A percentile compares a stretch with the other conserved stretches of the same genome.
These are phyloP conservation scores for Fistularia commersonii DNA, from an alignment of 2,797 vertebrate genomes.

Conservation along the genomic window DNA sequence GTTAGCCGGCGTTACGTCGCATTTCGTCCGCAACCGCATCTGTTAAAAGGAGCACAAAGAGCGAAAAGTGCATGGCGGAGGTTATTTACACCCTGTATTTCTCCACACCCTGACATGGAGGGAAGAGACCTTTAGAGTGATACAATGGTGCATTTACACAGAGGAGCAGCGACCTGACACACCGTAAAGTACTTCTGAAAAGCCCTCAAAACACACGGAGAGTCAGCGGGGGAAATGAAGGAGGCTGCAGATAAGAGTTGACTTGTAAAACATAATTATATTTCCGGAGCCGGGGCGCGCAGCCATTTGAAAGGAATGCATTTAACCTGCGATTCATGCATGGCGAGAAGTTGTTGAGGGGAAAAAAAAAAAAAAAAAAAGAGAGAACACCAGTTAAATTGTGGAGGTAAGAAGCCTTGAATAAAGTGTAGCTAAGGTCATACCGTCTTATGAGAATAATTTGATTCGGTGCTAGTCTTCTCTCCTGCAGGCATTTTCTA, in stretches of 20 bases:
- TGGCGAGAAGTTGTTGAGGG: slow-evolving; percentile 59
- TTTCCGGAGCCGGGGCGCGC: slow-evolving; percentile 61
- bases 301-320: slow-evolving; percentile 68
- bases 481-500: slow-evolving; percentile 52
- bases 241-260: slow-evolving; percentile 70
- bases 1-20: slow-evolving; percentile 38
- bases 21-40: slow-evolving; percentile 20
- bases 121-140: slow-evolving; percentile 60
- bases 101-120: slow-evolving; percentile 25
- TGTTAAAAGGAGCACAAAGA: slow-evolving; percentile 24
- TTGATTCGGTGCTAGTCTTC: slow-evolving; percentile 52
- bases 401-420: slow-evolving; percentile 68
- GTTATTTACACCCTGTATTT: slow-evolving; percentile 53
- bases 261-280: slow-evolving; percentile 80
- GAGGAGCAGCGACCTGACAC: slow-evolving; percentile 61
- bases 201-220: slow-evolving; percentile 58
- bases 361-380: slow-evolving; percentile 48
- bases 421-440: slow-evolving; percentile 70
- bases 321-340: slow-evolving; percentile 78
- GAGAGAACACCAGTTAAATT: slow-evolving; percentile 59
- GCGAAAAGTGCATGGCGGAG: slow-evolving; percentile 26
- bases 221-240: slow-evolving; percentile 57
- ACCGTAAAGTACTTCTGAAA: slow-evolving; percentile 67
- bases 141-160: slow-evolving; percentile 62
- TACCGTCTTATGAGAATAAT: slow-evolving; percentile 63